Evolutionary conservation across 2,113 vertebrate species (phyloP).

Genomic region (Guaruba guarouba): DNA sequence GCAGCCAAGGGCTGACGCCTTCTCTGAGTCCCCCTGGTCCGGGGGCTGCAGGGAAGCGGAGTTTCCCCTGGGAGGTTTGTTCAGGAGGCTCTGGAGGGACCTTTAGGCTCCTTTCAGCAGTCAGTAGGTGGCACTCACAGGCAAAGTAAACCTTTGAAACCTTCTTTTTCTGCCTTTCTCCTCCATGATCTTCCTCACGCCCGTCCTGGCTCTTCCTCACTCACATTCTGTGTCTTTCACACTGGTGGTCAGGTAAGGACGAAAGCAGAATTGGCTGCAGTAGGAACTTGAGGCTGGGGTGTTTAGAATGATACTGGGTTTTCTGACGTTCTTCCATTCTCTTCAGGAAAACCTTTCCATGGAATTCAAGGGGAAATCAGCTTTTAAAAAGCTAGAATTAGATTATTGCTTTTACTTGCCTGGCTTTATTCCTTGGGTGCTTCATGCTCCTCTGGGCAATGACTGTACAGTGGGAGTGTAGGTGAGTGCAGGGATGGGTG

Average conservation of each 20-base stretch:
- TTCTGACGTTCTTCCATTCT: not conserved
- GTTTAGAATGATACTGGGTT: rapidly evolving
- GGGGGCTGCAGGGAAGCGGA: not conserved
- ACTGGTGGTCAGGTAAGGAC: rapidly evolving
- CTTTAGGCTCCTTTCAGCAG: not conserved
- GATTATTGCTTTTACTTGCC: not conserved
- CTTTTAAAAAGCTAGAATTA: not conserved
- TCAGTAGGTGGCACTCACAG: conserved; percentile 59
- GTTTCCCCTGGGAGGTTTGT: not conserved
- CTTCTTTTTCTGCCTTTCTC: not conserved
- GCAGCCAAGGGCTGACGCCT: not conserved
- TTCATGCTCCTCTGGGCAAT: not conserved
- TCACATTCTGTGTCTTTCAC: rapidly evolving
- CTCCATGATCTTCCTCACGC: not conserved
- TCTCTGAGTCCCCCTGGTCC: not conserved
- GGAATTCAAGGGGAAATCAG: not conserved
- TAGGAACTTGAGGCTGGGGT: not conserved
- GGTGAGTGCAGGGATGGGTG: not conserved
- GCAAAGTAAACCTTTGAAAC: not conserved
- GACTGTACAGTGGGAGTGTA: rapidly evolving
- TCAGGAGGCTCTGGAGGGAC: not conserved
- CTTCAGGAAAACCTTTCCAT: not conserved
- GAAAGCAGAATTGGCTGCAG: not conserved
- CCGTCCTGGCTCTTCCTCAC: no score
- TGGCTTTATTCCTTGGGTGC: not conserved